Evolutionary conservation across 2,888 invertebrate genomes (phyloP).

Genomic region (Eupithecia dodoneata): DNA sequence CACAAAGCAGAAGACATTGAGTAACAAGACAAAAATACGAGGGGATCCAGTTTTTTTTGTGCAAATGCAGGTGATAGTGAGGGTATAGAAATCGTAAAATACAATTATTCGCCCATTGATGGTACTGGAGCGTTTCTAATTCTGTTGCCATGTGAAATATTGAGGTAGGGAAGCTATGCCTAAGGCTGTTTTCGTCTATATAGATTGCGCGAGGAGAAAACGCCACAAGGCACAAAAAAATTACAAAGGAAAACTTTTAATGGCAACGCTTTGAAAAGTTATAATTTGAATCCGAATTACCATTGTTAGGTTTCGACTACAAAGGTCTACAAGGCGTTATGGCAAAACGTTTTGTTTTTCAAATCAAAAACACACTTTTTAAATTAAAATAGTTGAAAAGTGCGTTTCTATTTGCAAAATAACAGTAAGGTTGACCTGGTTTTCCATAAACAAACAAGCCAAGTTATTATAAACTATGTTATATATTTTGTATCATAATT

Average conservation of each 20-base stretch:
- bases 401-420: neutral
- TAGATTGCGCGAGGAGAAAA: conserved; percentile 8
- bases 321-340: conserved; percentile 11
- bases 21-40: conserved; percentile 77
- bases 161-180: conserved; percentile 38
- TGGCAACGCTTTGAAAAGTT: conserved; percentile 42
- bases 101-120: conserved; percentile 79
- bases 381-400: neutral
- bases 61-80: conserved; percentile 75
- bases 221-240: conserved; percentile 39
- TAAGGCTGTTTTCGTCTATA: conserved; percentile 19
- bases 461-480: neutral
- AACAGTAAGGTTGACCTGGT: neutral
- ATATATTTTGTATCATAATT: neutral
- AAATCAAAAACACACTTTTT: neutral
- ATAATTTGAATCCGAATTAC: conserved; percentile 42
- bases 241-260: conserved; percentile 45
- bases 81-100: conserved; percentile 73
- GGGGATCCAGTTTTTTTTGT: conserved; percentile 70
- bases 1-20: conserved; percentile 75
- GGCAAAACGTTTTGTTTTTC: conserved; percentile 2
- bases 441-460: neutral
- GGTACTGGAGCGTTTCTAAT: conserved; percentile 68
- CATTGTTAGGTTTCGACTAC: conserved; percentile 38
- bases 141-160: conserved; percentile 60